Conservation (phyloP, 2,113 vertebrate genomes). For the Tetraodon nigroviridis region DNA sequence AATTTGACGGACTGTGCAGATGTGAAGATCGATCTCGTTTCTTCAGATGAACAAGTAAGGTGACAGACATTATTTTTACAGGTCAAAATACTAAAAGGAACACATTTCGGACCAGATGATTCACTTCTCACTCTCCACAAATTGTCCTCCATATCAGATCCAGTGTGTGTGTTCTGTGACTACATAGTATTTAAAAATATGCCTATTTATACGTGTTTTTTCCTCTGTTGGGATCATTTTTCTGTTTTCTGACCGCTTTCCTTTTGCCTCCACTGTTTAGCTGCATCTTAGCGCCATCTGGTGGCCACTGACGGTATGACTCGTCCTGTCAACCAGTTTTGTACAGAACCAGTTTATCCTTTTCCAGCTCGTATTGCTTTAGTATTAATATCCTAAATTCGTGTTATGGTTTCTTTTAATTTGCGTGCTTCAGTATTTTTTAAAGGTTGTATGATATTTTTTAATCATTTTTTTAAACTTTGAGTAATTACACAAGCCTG, state of each 20-base stretch:
- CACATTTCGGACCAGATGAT: slow-evolving; percentile 13
- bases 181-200: slow-evolving; percentile 68
- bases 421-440: slow-evolving; percentile 24
- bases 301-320: slow-evolving; percentile 58
- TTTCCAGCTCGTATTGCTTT: slow-evolving; percentile 39
- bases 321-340: slow-evolving; percentile 29
- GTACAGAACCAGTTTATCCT: slow-evolving; percentile 63
- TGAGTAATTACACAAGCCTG: slow-evolving; percentile 12
- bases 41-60: slow-evolving; percentile 68
- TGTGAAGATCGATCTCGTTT: slow-evolving; percentile 71
- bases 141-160: slow-evolving; percentile 47
- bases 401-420: slow-evolving; percentile 45
- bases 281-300: slow-evolving; percentile 62
- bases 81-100: slow-evolving; percentile 55
- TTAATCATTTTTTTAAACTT: slow-evolving; percentile 10
- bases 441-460: slow-evolving; percentile 26
- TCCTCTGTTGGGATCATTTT: slow-evolving; percentile 28
- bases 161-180: slow-evolving; percentile 52
- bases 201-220: slow-evolving; percentile 67
- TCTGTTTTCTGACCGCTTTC: slow-evolving; percentile 20
- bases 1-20: slow-evolving; percentile 62
- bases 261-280: slow-evolving; percentile 37
- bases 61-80: slow-evolving; percentile 65
- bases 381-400: slow-evolving; percentile 44
- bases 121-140: slow-evolving; percentile 31